These are phyloP conservation scores for Drosophila multiciliata DNA, from an alignment of 2,888 invertebrate genomes.

Conservation along the genomic window DNA sequence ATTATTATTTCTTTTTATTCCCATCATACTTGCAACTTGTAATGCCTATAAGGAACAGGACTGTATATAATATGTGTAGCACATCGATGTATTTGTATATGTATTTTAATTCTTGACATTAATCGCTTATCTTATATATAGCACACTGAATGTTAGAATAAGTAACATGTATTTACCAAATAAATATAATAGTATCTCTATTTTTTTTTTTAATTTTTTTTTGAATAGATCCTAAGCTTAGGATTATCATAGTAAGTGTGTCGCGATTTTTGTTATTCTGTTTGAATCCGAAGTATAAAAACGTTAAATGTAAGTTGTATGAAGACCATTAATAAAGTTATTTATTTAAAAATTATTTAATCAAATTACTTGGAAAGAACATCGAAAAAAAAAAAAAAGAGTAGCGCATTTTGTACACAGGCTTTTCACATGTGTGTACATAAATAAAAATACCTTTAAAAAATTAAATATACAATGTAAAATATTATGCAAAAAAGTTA, in stretches of 20 bases:
- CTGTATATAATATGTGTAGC: conserved; percentile 48
- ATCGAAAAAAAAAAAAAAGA: background rate
- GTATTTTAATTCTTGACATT: conserved; percentile 7
- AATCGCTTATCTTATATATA: conserved; percentile 14
- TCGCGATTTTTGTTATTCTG: conserved; percentile 53
- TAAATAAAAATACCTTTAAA: background rate
- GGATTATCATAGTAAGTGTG: conserved; percentile 21
- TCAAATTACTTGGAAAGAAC: background rate
- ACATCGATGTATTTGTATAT: conserved; percentile 6
- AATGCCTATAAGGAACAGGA: conserved; percentile 26
- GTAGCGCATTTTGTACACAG: background rate
- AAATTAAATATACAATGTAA: conserved; percentile 1
- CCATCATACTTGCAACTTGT: conserved; percentile 19
- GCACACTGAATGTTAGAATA: conserved; percentile 2
- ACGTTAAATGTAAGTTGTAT: conserved; percentile 24
- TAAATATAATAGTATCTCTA: background rate
- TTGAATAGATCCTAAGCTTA: conserved; percentile 41
- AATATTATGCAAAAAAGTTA: conserved; percentile 34
- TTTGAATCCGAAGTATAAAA: conserved; percentile 40
- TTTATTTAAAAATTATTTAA: conserved; percentile 55
- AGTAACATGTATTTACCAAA: background rate
- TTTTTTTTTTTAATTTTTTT: conserved; percentile 16
- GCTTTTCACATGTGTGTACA: background rate
- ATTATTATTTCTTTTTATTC: conserved; percentile 23
- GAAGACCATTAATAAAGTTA: conserved; percentile 74